phyloP scores from a whole-genome alignment of 2,797 vertebrate species.

The Coracias cyanogaster region DNA sequence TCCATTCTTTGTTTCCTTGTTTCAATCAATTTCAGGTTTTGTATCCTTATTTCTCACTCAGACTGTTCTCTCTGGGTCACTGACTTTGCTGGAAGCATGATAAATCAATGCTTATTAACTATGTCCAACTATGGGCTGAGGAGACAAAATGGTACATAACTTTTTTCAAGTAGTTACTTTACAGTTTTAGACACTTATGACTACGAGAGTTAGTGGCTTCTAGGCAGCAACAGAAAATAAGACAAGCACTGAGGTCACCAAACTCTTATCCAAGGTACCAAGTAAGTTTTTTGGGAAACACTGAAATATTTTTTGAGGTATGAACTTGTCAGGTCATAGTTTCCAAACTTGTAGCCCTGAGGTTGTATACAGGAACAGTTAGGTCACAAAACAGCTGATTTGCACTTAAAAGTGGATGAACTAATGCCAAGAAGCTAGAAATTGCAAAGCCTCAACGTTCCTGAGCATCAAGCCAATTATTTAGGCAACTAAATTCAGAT shows the following conservation, averaged over 20 bases:
- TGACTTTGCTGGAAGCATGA: constrained; percentile 12
- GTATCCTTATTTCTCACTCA: constrained; percentile 27
- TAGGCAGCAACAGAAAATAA: neutral
- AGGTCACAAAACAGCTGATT: neutral
- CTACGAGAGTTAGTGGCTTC: neutral
- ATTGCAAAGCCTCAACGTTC: neutral
- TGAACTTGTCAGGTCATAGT: neutral
- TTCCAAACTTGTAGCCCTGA: neutral
- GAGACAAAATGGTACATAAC: constrained; percentile 6
- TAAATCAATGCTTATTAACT: constrained; percentile 46
- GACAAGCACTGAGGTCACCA: neutral
- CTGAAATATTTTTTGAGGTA: neutral
- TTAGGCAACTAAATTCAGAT: constrained; percentile 1
- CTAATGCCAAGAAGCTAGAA: neutral
- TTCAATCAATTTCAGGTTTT: constrained; percentile 43
- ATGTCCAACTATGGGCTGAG: neutral
- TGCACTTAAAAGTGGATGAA: constrained; percentile 1
- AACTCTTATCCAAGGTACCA: neutral
- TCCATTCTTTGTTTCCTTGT: constrained; percentile 12
- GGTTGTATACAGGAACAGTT: neutral
- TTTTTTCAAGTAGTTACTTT: neutral
- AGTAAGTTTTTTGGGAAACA: neutral
- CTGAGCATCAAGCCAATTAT: neutral
- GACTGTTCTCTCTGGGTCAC: constrained; percentile 6
- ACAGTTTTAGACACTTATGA: neutral